Percentiles rank a stretch among this genome's conserved stretches.
Conservation (phyloP, 1,140 invertebrate species). For the Aricia agestis region DNA sequence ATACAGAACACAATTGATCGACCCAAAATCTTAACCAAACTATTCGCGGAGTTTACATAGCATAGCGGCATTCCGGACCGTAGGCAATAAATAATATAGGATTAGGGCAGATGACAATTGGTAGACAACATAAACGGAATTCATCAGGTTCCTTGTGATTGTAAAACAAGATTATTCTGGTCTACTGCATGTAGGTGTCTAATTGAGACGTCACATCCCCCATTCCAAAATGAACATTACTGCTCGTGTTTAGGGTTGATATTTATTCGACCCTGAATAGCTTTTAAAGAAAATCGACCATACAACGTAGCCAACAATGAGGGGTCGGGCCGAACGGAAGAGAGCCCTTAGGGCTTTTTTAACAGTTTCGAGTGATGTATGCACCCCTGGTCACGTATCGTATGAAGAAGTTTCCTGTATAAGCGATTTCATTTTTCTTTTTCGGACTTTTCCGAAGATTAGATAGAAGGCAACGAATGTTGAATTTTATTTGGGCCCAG, state of each 20-base stretch:
- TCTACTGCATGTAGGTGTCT: slow-evolving; percentile 40
- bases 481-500: slow-evolving; percentile 14
- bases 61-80: not conserved
- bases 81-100: not conserved
- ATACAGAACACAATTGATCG: not conserved
- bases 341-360: slow-evolving; percentile 60
- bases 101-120: not conserved
- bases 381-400: slow-evolving; percentile 68
- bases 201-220: slow-evolving; percentile 39
- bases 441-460: slow-evolving; percentile 24
- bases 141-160: slow-evolving; percentile 35
- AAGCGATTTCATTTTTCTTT: slow-evolving; percentile 67
- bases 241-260: slow-evolving; percentile 11
- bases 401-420: slow-evolving; percentile 68
- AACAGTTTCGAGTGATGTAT: slow-evolving; percentile 65
- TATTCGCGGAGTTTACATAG: not conserved
- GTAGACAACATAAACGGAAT: slow-evolving; percentile 13
- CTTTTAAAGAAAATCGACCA: slow-evolving; percentile 39
- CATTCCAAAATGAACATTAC: slow-evolving; percentile 15
- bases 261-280: slow-evolving; percentile 10
- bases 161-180: slow-evolving; percentile 51
- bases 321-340: slow-evolving; percentile 38
- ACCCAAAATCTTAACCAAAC: not conserved
- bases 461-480: slow-evolving; percentile 10
- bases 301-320: slow-evolving; percentile 39